Evolutionary conservation across 2,888 invertebrate species (phyloP), one percentile per base, ranked within the genome.

Genomic region (Lasioglossum vierecki): DNA sequence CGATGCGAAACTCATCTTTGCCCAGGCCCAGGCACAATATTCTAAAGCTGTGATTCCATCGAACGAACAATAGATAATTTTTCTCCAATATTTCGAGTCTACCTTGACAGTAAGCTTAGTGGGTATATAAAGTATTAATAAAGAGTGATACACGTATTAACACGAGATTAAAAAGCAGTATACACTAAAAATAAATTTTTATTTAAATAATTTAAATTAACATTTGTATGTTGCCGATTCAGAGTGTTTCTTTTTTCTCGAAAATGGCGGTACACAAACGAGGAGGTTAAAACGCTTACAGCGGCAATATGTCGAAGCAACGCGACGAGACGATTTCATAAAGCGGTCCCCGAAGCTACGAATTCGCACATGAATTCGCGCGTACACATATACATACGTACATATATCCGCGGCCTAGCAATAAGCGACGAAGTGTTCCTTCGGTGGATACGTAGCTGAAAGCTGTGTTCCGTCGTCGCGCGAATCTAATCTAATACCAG

Each of bases 401-500:
- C 35, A 35, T 35, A 35, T 3, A 53, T 8, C 30, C 63, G 30
- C 9, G 66, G 66, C 30, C 22, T 18, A 18, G 35, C 4, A 66
- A 66, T 35, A 66, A 66, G 35, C 66, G 35, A 1, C 35, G 66
- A 35, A 26, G 35, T 22, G 35, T 66, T 35, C 66, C 35, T 66
- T 66, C 66, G 66, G 22, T 35, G 66, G 15, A 35, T 66, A 66
- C 66, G 66, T 30, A 30, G 66, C 66, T 66, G 66, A 35, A 66
- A 66, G 66, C 66, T 66, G 53, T 83, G 80, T 83, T 89, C 84
- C 78, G 86, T 81, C 86, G 84, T 79, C 84, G 72, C 72, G 76
- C 70, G 89, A 88, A 86, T 89, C 84, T 86, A 88, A 90, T 88
- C 85, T 86, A 88, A 90, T 88, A 82, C 85, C 78, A 88, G 89